Base-by-base conservation (phyloP, 2,113 vertebrate genomes). In the Ptilonorhynchus violaceus region DNA sequence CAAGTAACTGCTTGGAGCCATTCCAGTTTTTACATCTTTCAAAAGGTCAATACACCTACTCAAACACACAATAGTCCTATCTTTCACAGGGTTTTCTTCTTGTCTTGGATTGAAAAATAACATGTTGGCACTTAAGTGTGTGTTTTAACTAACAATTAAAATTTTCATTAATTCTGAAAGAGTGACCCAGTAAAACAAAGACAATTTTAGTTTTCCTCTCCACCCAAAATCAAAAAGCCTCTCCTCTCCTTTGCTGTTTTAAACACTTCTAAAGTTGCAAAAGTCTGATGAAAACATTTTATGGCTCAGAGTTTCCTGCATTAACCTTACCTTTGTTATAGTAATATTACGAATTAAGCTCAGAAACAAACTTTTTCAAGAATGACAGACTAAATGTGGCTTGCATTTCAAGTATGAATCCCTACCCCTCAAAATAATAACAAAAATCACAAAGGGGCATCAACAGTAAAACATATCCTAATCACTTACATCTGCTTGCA, bases 1-100 rank as follows among this genome's bases (percentile, higher is more conserved):
- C 74, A 85, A 97, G 94, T 87, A 96, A 90, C 98, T 97, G 96
- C 97, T 98, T 98, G 97, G 95, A 98, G 80, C 56, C 80, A 85
- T 85, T 98, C 97, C 78, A 97, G 97, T 96, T 98, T 98, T 98
- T 94, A 92, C 94, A 98, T 98, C 93, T 99, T 98, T 98, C 98
- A 98, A 98, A 99, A 99, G 98, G 98, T 98, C 98, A 99, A 96
- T 97, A 98, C 89, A 98, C 97, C 90, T 98, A 98, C 97, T 98
- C 98, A 98, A 95, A 98, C 96, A 97, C 96, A 96, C 93, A 98
- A 98, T 92, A 97, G 85, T 88, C 53, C 75, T 93, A 96, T 96
- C 95, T 96, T 97, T 94, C 89, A 97, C 86, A 87, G 96, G 97
- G 97, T 98, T 98, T 98, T 96, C 97, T 98, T 98, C 97, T 97